Conservation (phyloP, 2,888 invertebrate species). For the Cantharis lateralis region DNA sequence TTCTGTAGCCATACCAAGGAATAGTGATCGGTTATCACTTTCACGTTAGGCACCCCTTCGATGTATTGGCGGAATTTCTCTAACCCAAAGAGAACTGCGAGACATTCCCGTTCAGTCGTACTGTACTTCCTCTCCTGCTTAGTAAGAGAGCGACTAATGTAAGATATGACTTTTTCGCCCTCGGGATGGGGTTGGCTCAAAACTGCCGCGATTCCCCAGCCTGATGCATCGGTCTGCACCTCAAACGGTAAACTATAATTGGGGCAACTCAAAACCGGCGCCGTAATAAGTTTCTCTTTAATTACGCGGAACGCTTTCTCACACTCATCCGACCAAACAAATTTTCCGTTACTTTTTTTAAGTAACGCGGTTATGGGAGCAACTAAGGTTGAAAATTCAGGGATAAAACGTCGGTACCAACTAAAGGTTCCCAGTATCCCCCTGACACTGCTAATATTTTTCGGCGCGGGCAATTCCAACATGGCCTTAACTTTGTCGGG, state of each 20-base stretch:
- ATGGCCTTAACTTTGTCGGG: constrained; percentile 17
- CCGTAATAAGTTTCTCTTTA: neutral
- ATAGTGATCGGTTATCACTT: constrained; percentile 13
- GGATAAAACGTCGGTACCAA: neutral
- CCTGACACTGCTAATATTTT: neutral
- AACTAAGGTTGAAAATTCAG: neutral
- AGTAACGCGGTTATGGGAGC: neutral
- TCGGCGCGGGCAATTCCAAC: neutral
- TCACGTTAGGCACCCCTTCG: constrained; percentile 11
- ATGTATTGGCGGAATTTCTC: constrained; percentile 17
- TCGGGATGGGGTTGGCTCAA: too few relatives aligned
- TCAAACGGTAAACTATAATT: neutral
- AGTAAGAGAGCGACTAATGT: constrained; percentile 21
- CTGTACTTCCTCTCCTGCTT: constrained; percentile 15
- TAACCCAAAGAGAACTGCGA: constrained; percentile 25
- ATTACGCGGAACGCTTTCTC: constrained; percentile 3
- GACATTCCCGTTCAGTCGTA: constrained; percentile 23
- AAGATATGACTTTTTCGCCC: constrained; percentile 17
- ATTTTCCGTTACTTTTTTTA: neutral
- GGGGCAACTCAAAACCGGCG: constrained; percentile 10
- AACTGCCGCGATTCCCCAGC: neutral
- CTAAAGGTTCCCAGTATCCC: neutral
- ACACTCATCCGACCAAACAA: neutral
- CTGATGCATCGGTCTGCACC: neutral
- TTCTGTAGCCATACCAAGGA: constrained; percentile 2